Base-by-base conservation (phyloP, 2,113 vertebrate genomes). In the Grallaria varia region DNA sequence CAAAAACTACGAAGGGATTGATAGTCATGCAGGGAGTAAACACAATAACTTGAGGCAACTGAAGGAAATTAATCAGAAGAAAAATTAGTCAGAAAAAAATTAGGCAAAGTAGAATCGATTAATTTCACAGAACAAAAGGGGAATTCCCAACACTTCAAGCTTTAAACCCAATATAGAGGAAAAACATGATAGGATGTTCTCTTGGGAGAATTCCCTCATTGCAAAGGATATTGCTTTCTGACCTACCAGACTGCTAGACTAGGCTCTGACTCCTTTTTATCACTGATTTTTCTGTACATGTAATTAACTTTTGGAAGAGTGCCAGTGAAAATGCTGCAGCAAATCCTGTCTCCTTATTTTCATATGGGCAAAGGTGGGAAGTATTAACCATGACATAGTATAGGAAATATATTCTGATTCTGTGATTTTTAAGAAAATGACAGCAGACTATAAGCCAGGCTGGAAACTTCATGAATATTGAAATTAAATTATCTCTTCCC, bases 21-120 rank as follows among this genome's bases (percentile, higher is more conserved):
- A 95, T 93, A 95, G 83, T 73, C 93, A 89, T 71, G 44, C 68
- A 88, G 92, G 90, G 95, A 96, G 71, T 86, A 97, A 97, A 94
- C 79, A 94, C 28, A 95, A 84, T 93, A 96, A 90, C 72, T 95
- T 58, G 74, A 94, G 55, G 62, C 77, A 94, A 91, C 63, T 52
- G 53, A 60, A 94, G 64, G 69, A 88, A 96, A 96, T 91, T 92
- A 96, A 96, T 92, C 88, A 91, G 52, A 95, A 90, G 72, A 91
- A 95, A 95, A 96, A 89, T 69, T 74, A 90, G 64, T 72, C 31
- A 72, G 71, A 79, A 88, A 94, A 90, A 89, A 77, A 95, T 8
- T n/a, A 79, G n/a, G 73, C 92, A 93, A 68, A 89, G 14, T 59
- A 78, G 76, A 94, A 91, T 93, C 0, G 2, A 95, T 97, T 95